Evolutionary conservation across 2,888 invertebrate species (phyloP).

Genomic region (Sinodicranocentrus sp.): DNA sequence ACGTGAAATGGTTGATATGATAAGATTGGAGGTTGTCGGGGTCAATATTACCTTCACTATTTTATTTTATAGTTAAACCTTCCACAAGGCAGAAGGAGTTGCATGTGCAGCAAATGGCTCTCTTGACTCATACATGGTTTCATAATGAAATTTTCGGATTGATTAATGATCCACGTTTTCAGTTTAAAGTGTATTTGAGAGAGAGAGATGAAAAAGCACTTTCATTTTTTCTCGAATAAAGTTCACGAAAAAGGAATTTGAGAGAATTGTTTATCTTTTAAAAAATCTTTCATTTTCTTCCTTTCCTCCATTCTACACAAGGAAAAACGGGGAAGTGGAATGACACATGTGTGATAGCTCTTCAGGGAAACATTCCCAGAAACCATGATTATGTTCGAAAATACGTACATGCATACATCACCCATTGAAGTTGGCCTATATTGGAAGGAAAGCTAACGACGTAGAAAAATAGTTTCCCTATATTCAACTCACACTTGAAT

Average conservation of each 20-base stretch:
- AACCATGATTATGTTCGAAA: constrained; percentile 19
- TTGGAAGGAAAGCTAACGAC: constrained; percentile 26
- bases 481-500: constrained; percentile 15
- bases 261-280: too few species aligned
- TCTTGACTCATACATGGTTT: background rate
- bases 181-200: too few species aligned
- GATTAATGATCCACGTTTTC: too few species aligned
- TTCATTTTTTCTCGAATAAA: background rate
- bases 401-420: too few species aligned
- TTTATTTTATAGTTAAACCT: background rate
- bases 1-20: too few species aligned
- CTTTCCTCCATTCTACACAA: too few species aligned
- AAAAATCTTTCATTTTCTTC: too few species aligned
- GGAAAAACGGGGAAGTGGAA: too few species aligned
- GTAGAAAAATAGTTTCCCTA: constrained; percentile 26
- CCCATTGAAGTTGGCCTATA: too few species aligned
- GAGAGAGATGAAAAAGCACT: background rate
- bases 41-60: background rate
- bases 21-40: constrained; percentile 12
- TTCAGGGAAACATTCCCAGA: constrained; percentile 52
- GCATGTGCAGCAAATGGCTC: background rate
- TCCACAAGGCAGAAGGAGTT: background rate
- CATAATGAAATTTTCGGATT: too few species aligned
- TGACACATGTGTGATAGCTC: constrained; percentile 55
- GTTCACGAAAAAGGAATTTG: too few species aligned